Evolutionary conservation across 2,113 vertebrate species (phyloP).

Genomic region (Hyperoodon ampullatus): DNA sequence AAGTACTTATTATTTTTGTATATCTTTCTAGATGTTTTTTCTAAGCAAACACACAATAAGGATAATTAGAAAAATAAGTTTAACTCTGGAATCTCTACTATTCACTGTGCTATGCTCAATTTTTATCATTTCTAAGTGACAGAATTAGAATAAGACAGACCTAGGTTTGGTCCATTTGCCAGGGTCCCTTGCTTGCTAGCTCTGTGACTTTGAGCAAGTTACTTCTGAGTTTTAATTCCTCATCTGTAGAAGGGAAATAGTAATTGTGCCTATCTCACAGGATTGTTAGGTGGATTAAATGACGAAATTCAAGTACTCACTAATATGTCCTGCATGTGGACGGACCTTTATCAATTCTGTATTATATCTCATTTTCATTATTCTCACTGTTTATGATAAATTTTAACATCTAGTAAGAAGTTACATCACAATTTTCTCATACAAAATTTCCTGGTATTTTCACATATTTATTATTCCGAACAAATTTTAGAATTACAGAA

Average conservation of each 20-base stretch:
- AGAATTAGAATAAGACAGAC: slow-evolving; percentile 15
- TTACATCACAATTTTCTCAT: not conserved
- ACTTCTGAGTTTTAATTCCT: slow-evolving; percentile 40
- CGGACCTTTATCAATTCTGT: not conserved
- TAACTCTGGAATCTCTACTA: slow-evolving; percentile 33
- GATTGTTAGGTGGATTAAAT: not conserved
- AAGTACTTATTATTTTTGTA: not conserved
- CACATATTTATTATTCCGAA: not conserved
- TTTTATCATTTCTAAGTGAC: slow-evolving; percentile 21
- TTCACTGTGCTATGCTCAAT: not conserved
- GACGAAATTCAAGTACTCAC: not conserved
- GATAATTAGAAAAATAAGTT: not conserved
- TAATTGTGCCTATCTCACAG: not conserved
- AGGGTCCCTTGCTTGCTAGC: slow-evolving; percentile 21
- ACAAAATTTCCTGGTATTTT: slow-evolving; percentile 37
- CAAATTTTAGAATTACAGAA: slow-evolving; percentile 44
- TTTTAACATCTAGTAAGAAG: not conserved
- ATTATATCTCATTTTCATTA: slow-evolving; percentile 16
- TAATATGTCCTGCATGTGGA: not conserved
- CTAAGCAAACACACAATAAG: not conserved
- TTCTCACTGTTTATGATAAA: slow-evolving; percentile 18
- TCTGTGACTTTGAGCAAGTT: slow-evolving; percentile 25
- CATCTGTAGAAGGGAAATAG: slow-evolving; percentile 41
- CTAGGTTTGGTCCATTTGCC: not conserved
- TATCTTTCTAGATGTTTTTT: slow-evolving; percentile 20